Evolutionary conservation across 2,888 invertebrate genomes (phyloP).

Genomic region (Slavum lentiscoides): DNA sequence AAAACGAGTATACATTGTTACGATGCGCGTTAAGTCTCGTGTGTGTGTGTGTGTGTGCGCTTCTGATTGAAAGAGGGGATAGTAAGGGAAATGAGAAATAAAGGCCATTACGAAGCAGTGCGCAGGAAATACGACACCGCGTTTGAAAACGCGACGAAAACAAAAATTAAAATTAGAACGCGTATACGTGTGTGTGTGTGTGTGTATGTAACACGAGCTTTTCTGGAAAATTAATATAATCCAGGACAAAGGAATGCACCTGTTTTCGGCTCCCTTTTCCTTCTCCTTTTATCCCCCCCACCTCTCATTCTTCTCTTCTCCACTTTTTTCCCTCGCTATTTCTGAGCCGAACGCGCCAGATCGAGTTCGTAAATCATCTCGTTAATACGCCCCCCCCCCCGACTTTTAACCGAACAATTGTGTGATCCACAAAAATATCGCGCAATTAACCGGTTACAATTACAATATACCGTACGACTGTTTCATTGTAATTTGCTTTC

Average conservation of each 20-base stretch:
- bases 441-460: too few relatives aligned
- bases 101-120: not conserved
- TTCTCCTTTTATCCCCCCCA: not conserved
- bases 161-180: conserved; percentile 10
- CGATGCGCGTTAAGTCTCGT: not conserved
- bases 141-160: conserved; percentile 30
- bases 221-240: not conserved
- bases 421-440: too few relatives aligned
- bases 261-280: not conserved
- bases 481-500: too few relatives aligned
- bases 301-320: too few relatives aligned
- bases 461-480: too few relatives aligned
- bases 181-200: not conserved
- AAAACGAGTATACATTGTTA: conserved; percentile 8
- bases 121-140: conserved; percentile 27
- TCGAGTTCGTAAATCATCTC: too few relatives aligned
- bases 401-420: too few relatives aligned
- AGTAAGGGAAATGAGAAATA: not conserved
- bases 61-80: too few relatives aligned
- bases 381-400: too few relatives aligned
- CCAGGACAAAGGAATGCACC: conserved; percentile 1
- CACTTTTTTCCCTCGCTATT: too few relatives aligned
- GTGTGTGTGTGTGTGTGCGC: too few relatives aligned
- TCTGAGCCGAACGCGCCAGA: too few relatives aligned
- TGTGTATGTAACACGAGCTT: conserved; percentile 28